Conservation (phyloP, 2,113 vertebrate species). For the Girardinichthys multiradiatus region DNA sequence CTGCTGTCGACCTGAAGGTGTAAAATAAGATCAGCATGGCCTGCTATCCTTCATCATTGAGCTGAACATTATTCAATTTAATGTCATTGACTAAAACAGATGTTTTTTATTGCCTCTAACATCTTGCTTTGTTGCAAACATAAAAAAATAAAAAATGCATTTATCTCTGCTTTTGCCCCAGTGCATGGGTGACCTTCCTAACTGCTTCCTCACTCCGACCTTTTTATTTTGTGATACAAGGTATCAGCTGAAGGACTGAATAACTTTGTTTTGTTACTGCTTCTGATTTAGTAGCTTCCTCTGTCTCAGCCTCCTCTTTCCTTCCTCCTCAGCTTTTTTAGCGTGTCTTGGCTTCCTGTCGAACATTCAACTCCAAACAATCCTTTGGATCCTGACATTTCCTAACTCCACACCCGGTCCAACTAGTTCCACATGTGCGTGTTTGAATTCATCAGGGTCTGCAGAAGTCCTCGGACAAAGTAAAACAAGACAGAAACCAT, state of each 20-base stretch:
- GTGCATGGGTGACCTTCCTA: background rate
- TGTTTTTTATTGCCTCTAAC: background rate
- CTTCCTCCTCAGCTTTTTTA: background rate
- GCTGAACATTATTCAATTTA: background rate
- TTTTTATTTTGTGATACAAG: too few species aligned
- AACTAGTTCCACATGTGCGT: conserved; percentile 3
- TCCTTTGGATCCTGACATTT: conserved; percentile 36
- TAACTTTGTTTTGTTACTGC: background rate
- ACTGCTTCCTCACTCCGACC: background rate
- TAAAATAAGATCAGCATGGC: background rate
- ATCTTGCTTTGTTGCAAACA: background rate
- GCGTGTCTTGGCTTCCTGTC: conserved; percentile 30
- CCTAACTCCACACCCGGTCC: conserved; percentile 11
- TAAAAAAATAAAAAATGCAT: background rate
- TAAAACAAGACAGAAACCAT: background rate
- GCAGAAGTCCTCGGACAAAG: background rate
- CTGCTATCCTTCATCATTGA: too few species aligned
- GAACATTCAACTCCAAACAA: conserved; percentile 16
- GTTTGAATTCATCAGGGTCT: background rate
- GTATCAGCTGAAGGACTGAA: background rate
- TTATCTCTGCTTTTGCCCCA: background rate
- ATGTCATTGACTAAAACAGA: background rate
- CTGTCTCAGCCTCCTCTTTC: background rate
- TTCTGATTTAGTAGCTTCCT: background rate
- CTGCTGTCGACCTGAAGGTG: background rate